Evolutionary conservation across 2,797 vertebrate genomes (phyloP), one percentile per base, ranked within the genome.

Genomic region (Chromis chromis): DNA sequence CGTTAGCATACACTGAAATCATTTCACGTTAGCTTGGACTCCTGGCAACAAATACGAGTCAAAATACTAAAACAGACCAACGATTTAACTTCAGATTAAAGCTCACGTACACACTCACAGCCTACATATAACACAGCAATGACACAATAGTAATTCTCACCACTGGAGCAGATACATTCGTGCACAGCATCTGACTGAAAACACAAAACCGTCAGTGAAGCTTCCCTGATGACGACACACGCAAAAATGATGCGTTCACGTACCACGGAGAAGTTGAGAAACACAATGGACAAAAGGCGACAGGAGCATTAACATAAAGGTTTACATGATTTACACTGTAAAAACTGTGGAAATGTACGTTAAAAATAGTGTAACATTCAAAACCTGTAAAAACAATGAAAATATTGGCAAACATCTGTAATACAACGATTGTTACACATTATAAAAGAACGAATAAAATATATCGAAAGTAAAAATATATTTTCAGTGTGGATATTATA

Each of bases 191-290:
- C 60, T 54, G 55, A 63, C 33, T 21, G 46, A 48, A 74, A 8
- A 42, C 44, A 59, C 58, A 62, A 31, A 21, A 49, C 24, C 76
- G 78, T 74, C 66, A 61, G 50, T 55, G 78, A 50, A 68, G 74
- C 64, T 55, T 85, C 40, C 44, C 53, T 33, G 70, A 49, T 90
- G 90, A 93, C 89, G 89, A 17, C 60, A 63, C 0, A 84, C 70
- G 84, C 54, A 87, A 33, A 40, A 21, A 49, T 49, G 80, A 61
- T 33, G 53, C 82, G 4, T 89, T 88, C 66, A 78, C 0, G 77
- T 25, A 12, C 60, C 21, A 49, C 52, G 7, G 49, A 71, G 40
- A 77, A 76, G 73, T 53, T 0, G 4, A 8, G 0, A 9, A 39
- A 28, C 33, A 0, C 14, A 19, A 1, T 2, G 6, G 27, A 0